These are phyloP conservation scores for Geotrupes spiniger DNA, from an alignment of 2,888 invertebrate species.

Conservation along the genomic window DNA sequence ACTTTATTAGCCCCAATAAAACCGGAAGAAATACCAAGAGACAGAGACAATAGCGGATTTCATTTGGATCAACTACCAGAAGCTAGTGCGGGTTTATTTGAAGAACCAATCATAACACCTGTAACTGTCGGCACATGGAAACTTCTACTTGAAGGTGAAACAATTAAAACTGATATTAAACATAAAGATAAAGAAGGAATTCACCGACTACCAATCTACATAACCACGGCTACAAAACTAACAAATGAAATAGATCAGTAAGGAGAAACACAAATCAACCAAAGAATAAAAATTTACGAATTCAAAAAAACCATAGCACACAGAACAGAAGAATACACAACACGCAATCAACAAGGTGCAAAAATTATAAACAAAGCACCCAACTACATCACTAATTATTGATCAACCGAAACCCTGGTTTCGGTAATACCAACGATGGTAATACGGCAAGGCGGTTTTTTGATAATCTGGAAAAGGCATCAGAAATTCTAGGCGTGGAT, in stretches of 20 bases:
- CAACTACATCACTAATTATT: no score
- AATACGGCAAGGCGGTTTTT: background rate
- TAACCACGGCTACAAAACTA: background rate
- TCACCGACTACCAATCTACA: background rate
- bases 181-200: constrained; percentile 4
- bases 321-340: no score
- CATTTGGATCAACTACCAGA: constrained; percentile 1
- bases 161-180: constrained; percentile 1
- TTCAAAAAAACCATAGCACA: background rate
- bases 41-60: constrained; percentile 3
- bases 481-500: background rate
- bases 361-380: no score
- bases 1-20: no score
- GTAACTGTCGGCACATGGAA: constrained; percentile 3
- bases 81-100: background rate
- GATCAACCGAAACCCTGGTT: background rate
- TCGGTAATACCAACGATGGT: background rate
- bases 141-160: background rate
- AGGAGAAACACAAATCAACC: background rate
- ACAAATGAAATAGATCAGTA: background rate
- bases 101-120: constrained; percentile 1
- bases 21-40: no score
- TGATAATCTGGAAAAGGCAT: background rate
- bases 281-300: background rate
- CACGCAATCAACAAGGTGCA: no score